Evolutionary conservation across 2,113 vertebrate species (phyloP).

Genomic region (Lophura nycthemera): DNA sequence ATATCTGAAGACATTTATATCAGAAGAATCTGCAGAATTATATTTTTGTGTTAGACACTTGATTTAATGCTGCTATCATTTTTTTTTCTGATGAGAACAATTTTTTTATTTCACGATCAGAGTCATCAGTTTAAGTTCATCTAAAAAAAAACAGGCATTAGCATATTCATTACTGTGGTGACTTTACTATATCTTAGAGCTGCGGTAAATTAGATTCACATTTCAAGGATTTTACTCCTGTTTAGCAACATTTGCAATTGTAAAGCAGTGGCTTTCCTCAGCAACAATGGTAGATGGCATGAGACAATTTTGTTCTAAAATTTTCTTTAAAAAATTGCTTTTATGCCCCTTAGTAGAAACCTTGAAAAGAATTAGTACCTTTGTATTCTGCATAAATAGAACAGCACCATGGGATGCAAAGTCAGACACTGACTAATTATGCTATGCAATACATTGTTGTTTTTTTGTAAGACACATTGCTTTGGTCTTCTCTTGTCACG

Average conservation of each 20-base stretch:
- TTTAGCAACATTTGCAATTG: neutral
- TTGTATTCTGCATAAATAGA: neutral
- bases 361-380: neutral
- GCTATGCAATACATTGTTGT: accelerated
- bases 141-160: constrained; percentile 35
- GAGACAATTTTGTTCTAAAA: neutral
- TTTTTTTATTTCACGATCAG: constrained; percentile 28
- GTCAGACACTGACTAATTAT: neutral
- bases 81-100: constrained; percentile 41
- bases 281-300: neutral
- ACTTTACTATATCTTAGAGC: constrained; percentile 26
- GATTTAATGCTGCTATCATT: constrained; percentile 29
- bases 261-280: neutral
- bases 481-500: neutral
- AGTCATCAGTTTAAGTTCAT: constrained; percentile 14
- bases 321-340: neutral
- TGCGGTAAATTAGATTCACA: neutral
- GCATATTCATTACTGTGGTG: constrained; percentile 9
- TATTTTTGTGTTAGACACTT: constrained; percentile 26
- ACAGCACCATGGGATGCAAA: neutral
- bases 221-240: neutral
- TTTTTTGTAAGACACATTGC: neutral
- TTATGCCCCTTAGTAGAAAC: neutral
- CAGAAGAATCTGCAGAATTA: constrained; percentile 9
- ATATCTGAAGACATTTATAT: neutral